These are phyloP conservation scores for Notothenia rossii DNA, from an alignment of 2,113 vertebrate genomes.

Conservation along the genomic window DNA sequence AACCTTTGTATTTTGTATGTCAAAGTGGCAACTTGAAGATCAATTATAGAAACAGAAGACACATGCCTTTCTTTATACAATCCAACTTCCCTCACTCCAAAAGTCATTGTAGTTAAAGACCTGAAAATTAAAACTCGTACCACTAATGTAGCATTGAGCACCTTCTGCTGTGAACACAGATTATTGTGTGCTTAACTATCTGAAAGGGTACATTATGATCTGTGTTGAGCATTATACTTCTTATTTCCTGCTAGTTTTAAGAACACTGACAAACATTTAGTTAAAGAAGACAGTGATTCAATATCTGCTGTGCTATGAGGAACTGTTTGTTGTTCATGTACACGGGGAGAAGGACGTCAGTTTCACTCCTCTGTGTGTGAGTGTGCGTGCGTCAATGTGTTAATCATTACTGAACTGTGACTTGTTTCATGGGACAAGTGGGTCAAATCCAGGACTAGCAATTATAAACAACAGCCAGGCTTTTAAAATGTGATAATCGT, in stretches of 20 bases:
- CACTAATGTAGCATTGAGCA: background rate
- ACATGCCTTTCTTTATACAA: background rate
- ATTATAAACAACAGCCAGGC: conserved; percentile 73
- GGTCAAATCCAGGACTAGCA: conserved; percentile 52
- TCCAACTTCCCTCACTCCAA: no score
- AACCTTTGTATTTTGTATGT: background rate
- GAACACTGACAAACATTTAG: background rate
- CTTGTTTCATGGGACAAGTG: conserved; percentile 32
- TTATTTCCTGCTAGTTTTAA: background rate
- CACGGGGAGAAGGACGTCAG: conserved; percentile 19
- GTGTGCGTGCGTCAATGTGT: conserved; percentile 21
- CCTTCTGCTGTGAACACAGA: background rate
- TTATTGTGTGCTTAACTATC: background rate
- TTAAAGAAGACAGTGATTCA: conserved; percentile 18
- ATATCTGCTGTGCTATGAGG: conserved; percentile 10
- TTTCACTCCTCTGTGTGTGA: conserved; percentile 15
- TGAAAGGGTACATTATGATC: background rate
- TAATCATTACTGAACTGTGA: conserved; percentile 61
- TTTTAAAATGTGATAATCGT: conserved; percentile 18
- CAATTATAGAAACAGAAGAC: background rate
- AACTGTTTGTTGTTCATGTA: conserved; percentile 44
- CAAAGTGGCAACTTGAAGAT: background rate
- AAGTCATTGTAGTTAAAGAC: background rate
- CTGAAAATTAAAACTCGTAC: background rate
- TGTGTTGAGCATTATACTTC: background rate